A percentile compares a stretch with the other conserved stretches of the same genome.
Conservation (phyloP, 2,113 vertebrate genomes). For the Choloepus hoffmanni region DNA sequence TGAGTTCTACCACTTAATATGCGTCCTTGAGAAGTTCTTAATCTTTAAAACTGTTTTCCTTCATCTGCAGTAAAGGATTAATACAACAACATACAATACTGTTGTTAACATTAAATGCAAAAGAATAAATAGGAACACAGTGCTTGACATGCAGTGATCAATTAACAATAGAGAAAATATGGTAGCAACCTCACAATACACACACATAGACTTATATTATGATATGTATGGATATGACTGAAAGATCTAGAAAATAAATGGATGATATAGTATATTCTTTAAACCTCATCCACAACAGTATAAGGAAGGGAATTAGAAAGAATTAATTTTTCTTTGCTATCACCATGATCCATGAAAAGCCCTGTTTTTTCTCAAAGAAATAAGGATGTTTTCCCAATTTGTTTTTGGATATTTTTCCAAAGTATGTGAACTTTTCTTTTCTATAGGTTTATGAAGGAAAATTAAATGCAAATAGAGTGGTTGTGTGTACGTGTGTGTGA, state of each 20-base stretch:
- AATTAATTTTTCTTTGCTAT: neutral
- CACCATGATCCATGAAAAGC: neutral
- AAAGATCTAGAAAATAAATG: neutral
- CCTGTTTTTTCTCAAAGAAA: neutral
- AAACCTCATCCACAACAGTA: neutral
- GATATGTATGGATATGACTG: neutral
- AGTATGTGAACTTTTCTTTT: neutral
- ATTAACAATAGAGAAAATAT: neutral
- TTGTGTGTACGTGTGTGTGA: neutral
- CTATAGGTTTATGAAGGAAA: neutral
- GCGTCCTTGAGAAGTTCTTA: neutral
- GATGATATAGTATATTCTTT: neutral
- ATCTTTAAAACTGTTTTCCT: neutral
- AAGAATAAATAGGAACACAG: neutral
- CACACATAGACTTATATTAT: neutral
- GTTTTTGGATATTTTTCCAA: neutral
- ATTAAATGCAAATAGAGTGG: neutral
- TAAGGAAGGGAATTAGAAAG: neutral
- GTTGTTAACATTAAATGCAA: neutral
- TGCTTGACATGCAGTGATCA: neutral
- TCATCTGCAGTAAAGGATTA: neutral
- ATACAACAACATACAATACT: neutral
- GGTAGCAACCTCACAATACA: neutral
- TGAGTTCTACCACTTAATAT: neutral
- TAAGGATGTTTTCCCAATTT: neutral